phyloP scores from a whole-genome alignment of 2,888 invertebrate genomes.

The Synergus laeviventris region DNA sequence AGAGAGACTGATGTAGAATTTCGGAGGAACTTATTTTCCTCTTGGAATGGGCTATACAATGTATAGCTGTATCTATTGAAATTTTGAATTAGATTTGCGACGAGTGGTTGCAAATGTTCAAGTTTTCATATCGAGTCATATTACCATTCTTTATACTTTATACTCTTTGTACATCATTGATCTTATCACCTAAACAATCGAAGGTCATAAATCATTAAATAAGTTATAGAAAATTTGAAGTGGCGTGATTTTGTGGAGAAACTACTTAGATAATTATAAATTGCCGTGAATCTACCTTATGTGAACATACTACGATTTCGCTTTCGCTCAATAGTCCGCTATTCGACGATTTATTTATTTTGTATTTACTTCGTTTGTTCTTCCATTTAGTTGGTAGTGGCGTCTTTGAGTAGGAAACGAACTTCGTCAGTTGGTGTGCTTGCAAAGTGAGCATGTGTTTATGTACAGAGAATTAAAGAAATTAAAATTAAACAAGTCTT shows the following conservation, averaged over 20 bases:
- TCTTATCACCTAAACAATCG: neutral
- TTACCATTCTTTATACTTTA: slow-evolving; percentile 51
- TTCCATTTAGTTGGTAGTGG: slow-evolving; percentile 58
- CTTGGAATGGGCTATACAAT: slow-evolving; percentile 54
- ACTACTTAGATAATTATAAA: neutral
- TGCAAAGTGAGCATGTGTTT: slow-evolving; percentile 68
- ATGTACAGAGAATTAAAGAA: slow-evolving; percentile 62
- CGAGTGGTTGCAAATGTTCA: slow-evolving; percentile 11
- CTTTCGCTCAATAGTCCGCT: neutral
- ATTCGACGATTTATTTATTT: slow-evolving; percentile 39
- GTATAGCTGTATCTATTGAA: slow-evolving; percentile 53
- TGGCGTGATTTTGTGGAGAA: slow-evolving; percentile 18
- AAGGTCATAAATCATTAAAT: slow-evolving; percentile 2
- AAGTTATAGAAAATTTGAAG: neutral
- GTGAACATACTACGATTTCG: neutral
- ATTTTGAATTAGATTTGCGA: slow-evolving; percentile 33
- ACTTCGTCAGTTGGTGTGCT: slow-evolving; percentile 59
- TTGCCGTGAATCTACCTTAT: neutral
- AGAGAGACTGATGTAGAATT: slow-evolving; percentile 41
- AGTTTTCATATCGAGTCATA: slow-evolving; percentile 45
- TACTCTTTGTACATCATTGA: neutral
- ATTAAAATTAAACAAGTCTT: slow-evolving; percentile 27
- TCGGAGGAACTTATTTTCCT: slow-evolving; percentile 44
- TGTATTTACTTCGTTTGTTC: slow-evolving; percentile 59
- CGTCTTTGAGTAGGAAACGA: slow-evolving; percentile 47